phyloP scores from a whole-genome alignment of 2,113 vertebrate genomes.

The Guaruba guarouba region DNA sequence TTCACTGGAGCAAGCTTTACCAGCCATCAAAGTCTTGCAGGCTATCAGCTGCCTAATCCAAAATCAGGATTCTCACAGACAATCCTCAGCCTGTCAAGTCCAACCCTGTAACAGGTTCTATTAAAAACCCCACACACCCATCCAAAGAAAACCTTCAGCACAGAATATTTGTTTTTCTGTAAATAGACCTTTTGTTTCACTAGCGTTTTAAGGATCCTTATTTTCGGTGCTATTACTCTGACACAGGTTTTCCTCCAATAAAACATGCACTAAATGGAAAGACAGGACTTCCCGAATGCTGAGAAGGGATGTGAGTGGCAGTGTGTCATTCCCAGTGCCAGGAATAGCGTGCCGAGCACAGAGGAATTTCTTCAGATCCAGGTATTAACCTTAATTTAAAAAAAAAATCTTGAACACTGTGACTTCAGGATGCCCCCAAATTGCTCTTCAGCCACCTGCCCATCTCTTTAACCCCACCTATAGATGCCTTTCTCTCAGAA shows the following conservation, averaged over 20 bases:
- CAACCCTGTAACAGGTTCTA: neutral
- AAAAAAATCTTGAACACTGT: neutral
- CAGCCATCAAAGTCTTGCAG: neutral
- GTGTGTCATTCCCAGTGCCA: neutral
- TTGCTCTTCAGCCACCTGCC: neutral
- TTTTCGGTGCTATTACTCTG: neutral
- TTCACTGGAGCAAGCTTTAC: slow-evolving; percentile 39
- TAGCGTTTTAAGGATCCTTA: neutral
- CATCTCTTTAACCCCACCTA: neutral
- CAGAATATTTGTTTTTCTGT: neutral
- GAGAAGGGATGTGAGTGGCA: neutral
- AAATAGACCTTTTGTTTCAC: neutral
- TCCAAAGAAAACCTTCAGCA: neutral
- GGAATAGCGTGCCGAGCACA: neutral
- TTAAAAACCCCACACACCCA: neutral
- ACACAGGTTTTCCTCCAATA: neutral
- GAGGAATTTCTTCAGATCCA: neutral
- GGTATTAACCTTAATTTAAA: neutral
- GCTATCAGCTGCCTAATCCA: slow-evolving; percentile 42
- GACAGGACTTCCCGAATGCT: neutral
- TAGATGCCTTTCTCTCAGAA: neutral
- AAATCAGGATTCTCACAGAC: neutral
- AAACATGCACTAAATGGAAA: fast-evolving
- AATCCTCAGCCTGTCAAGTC: slow-evolving; percentile 9
- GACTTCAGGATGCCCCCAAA: neutral